Evolutionary conservation across 2,888 invertebrate genomes (phyloP), one percentile per base, ranked within the genome.

Genomic region (Drosophila anceps): DNA sequence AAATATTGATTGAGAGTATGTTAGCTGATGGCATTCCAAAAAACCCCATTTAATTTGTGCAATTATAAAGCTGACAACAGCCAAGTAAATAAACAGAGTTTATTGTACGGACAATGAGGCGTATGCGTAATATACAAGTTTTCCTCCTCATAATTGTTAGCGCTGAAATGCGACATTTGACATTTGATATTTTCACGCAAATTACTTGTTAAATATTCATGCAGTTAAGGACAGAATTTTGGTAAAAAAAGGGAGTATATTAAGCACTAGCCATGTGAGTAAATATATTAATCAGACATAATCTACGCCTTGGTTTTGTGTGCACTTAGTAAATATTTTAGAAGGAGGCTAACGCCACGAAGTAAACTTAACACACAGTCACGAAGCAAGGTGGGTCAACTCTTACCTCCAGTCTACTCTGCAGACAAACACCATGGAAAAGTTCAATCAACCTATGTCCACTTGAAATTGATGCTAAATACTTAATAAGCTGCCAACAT

Each of bases 381-480:
- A 53, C 63, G 29, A 18, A 9, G 31, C 2, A 10, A 33, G 27
- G 41, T 31, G 41, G 41, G 41, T 13, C 43, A 20, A 15, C 9
- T 27, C 44, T 33, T 13, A 15, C 20, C 24, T 60, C 24, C n/a
- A 60, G 15, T 10, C n/a, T 4, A 13, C n/a, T 20, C 6, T 50
- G 59, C 44, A 62, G 43, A 29, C 63, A 44, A 27, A 6, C 12
- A 46, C 15, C 10, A 15, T 50, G 48, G 48, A 54, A 72, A 75
- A 81, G 83, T 86, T 84, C 86, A 84, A 81, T 86, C 72, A 84
- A 86, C 83, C 75, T 70, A 60, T 41, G 35, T 44, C 33, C 41
- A 31, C n/a, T 27, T 53, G 15, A 51, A 75, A 59, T 59, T 39
- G 48, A 51, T 59, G 50, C 67, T 82, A 55, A 84, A 80, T 82